Conservation (phyloP, 1,140 invertebrate species). For the Drosophila nannoptera region DNA sequence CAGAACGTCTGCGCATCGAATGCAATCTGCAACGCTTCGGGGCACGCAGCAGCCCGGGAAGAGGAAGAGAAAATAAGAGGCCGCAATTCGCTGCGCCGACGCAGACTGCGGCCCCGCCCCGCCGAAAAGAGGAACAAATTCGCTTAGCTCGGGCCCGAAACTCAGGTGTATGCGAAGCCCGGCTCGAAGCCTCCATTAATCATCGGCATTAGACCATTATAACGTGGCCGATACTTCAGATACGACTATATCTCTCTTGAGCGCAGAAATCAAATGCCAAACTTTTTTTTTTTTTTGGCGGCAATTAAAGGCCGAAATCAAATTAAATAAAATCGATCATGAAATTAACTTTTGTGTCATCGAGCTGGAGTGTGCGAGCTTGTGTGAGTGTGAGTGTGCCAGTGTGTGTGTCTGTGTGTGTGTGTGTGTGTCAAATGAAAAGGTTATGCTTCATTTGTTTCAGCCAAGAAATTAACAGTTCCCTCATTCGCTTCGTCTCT, state of each 20-base stretch:
- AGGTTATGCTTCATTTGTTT: conserved; percentile 69
- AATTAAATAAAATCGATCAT: conserved; percentile 49
- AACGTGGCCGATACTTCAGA: too few species aligned
- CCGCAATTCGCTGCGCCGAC: conserved; percentile 53
- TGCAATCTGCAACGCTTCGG: conserved; percentile 76
- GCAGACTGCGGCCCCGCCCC: conserved; percentile 16
- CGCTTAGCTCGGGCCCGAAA: conserved; percentile 30
- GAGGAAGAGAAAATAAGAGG: conserved; percentile 17
- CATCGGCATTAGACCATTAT: too few species aligned
- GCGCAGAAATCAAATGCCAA: not conserved
- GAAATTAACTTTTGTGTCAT: conserved; percentile 49
- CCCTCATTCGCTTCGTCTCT: conserved; percentile 19
- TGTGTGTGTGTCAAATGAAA: conserved; percentile 34
- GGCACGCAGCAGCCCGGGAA: conserved; percentile 40
- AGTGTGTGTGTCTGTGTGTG: conserved; percentile 2
- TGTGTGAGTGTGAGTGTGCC: too few species aligned
- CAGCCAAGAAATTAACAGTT: conserved; percentile 38
- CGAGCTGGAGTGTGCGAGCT: not conserved
- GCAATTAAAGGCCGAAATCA: conserved; percentile 4
- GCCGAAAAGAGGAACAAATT: conserved; percentile 52
- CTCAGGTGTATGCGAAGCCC: too few species aligned
- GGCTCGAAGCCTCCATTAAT: too few species aligned
- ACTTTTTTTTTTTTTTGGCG: conserved; percentile 18
- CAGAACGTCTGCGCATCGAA: conserved; percentile 56
- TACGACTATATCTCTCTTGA: too few species aligned